A percentile compares a stretch with the other conserved stretches of the same genome.
Conservation (phyloP, 2,113 vertebrate genomes). For the Nematolebias whitei region DNA sequence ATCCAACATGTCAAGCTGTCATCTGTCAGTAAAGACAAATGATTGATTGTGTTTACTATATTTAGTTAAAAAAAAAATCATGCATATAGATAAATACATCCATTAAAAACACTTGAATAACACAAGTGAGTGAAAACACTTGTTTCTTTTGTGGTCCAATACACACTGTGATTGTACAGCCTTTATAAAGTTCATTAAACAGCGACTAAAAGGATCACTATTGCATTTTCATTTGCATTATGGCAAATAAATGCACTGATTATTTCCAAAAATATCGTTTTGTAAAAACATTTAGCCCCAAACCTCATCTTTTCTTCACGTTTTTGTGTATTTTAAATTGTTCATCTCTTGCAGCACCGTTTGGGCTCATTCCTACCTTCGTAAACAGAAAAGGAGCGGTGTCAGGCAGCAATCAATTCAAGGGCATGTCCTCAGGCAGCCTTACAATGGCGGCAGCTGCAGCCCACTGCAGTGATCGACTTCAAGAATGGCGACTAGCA, state of each 20-base stretch:
- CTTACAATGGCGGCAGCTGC: conserved; percentile 37
- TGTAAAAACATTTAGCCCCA: too few species aligned
- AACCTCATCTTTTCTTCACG: neutral
- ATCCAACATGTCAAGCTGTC: neutral
- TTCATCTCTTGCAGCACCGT: neutral
- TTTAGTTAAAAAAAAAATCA: too few species aligned
- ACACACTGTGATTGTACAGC: too few species aligned
- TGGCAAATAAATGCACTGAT: neutral
- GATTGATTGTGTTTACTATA: neutral
- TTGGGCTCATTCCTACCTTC: conserved; percentile 2
- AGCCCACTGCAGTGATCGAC: conserved; percentile 38
- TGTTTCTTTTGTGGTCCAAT: too few species aligned
- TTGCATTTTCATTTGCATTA: too few species aligned
- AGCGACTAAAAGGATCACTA: too few species aligned
- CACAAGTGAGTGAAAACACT: too few species aligned
- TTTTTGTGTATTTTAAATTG: neutral
- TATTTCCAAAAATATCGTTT: too few species aligned
- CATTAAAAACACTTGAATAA: too few species aligned
- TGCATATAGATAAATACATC: too few species aligned
- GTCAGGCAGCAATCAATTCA: conserved; percentile 57
- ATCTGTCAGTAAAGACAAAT: neutral
- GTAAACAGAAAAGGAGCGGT: conserved; percentile 22
- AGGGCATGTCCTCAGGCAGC: conserved; percentile 55
- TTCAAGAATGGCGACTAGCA: conserved; percentile 32
- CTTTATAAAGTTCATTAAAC: too few species aligned